These are phyloP conservation scores for Leptinotarsa haldemani DNA, from an alignment of 2,888 invertebrate genomes.

Conservation along the genomic window DNA sequence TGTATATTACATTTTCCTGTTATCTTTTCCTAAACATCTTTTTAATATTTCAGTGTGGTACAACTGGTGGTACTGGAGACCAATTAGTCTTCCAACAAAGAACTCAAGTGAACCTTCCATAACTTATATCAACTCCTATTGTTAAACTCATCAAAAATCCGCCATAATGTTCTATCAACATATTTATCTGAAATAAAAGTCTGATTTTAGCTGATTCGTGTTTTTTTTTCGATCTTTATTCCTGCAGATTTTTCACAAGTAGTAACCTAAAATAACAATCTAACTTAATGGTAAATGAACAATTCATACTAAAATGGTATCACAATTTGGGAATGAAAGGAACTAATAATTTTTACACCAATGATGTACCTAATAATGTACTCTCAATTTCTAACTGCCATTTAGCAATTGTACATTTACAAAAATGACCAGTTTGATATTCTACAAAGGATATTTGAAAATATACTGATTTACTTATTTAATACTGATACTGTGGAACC, in stretches of 20 bases:
- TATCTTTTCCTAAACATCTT: too few relatives aligned
- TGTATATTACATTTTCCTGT: too few relatives aligned
- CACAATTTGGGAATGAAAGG: constrained; percentile 12
- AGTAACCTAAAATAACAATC: not conserved
- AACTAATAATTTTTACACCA: not conserved
- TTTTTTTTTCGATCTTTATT: constrained; percentile 7
- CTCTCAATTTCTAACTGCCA: not conserved
- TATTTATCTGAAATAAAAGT: constrained; percentile 28
- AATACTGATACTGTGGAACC: not conserved
- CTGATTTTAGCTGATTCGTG: constrained; percentile 28
- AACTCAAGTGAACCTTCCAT: constrained; percentile 73
- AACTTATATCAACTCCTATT: constrained; percentile 79
- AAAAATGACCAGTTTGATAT: not conserved
- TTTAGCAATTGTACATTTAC: too few relatives aligned
- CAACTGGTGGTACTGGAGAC: constrained; percentile 88
- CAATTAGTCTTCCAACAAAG: constrained; percentile 73
- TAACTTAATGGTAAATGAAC: not conserved
- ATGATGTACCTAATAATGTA: too few relatives aligned
- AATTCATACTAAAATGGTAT: not conserved
- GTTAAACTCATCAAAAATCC: constrained; percentile 53
- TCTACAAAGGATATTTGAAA: not conserved
- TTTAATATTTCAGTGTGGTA: constrained; percentile 77
- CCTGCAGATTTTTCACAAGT: not conserved
- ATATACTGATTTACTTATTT: constrained; percentile 7
- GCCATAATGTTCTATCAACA: not conserved